phyloP scores from a whole-genome alignment of 2,888 invertebrate species.

The Netelia inedita region DNA sequence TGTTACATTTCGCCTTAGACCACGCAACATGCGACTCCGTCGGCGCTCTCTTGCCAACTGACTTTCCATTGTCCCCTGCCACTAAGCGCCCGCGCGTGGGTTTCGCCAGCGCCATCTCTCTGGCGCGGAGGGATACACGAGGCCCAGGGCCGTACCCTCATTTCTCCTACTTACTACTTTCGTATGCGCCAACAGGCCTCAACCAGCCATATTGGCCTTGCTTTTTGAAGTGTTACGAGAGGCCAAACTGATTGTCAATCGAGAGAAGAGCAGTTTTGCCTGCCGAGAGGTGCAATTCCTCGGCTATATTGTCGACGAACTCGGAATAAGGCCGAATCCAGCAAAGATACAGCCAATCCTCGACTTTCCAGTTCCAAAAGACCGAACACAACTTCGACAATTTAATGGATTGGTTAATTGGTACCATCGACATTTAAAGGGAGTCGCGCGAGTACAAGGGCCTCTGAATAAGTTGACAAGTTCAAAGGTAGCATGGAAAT shows the following conservation, averaged over 20 bases:
- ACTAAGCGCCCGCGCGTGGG: too few relatives aligned
- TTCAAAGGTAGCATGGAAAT: constrained; percentile 56
- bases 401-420: constrained; percentile 45
- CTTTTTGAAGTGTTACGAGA: constrained; percentile 47
- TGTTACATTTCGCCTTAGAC: too few relatives aligned
- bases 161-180: too few relatives aligned
- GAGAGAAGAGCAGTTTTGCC: constrained; percentile 61
- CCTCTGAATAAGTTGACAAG: constrained; percentile 52
- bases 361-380: too few relatives aligned
- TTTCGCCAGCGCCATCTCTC: too few relatives aligned
- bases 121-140: too few relatives aligned
- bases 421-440: constrained; percentile 53
- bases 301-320: constrained; percentile 47
- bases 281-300: constrained; percentile 54
- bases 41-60: too few relatives aligned
- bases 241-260: constrained; percentile 33
- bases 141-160: too few relatives aligned
- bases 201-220: constrained; percentile 18
- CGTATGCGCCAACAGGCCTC: too few relatives aligned
- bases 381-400: too few relatives aligned
- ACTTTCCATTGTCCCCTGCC: too few relatives aligned
- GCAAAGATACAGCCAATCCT: background rate
- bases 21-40: too few relatives aligned
- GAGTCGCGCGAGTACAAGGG: constrained; percentile 51
- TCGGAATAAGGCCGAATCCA: constrained; percentile 52